phyloP scores from a whole-genome alignment of 2,113 vertebrate species.

The Oncorhynchus masou region DNA sequence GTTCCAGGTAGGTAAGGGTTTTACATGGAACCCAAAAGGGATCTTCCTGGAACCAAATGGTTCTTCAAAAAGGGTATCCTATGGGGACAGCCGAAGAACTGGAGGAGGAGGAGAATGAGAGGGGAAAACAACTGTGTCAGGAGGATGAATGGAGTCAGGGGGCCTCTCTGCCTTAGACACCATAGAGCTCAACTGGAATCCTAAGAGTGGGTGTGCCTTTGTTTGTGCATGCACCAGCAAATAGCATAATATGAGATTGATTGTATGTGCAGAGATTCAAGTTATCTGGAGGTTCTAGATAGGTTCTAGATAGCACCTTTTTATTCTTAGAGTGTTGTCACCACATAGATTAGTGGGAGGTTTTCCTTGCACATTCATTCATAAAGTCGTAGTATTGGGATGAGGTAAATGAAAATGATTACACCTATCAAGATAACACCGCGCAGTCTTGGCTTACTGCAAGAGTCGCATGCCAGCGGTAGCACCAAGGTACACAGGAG shows the following conservation, averaged over 20 bases:
- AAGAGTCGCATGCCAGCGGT: constrained; percentile 86
- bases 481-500: constrained; percentile 81
- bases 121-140: constrained; percentile 7
- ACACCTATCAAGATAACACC: too few relatives aligned
- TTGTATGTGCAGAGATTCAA: constrained; percentile 30
- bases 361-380: too few relatives aligned
- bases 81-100: too few relatives aligned
- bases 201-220: constrained; percentile 9
- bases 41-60: too few relatives aligned
- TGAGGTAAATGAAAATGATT: too few relatives aligned
- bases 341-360: too few relatives aligned
- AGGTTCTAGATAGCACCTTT: too few relatives aligned
- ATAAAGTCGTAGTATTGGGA: too few relatives aligned
- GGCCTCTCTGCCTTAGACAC: constrained; percentile 28
- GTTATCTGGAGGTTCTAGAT: constrained; percentile 25
- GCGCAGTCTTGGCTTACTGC: constrained; percentile 63
- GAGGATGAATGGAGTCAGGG: constrained; percentile 33
- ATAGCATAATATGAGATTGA: constrained; percentile 4
- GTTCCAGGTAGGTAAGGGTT: too few relatives aligned
- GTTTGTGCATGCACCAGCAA: constrained; percentile 36
- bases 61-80: too few relatives aligned
- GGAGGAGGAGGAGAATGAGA: constrained; percentile 2
- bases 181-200: constrained; percentile 31
- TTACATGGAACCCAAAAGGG: too few relatives aligned
- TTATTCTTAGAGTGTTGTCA: too few relatives aligned